Evolutionary conservation across 2,888 invertebrate species (phyloP).

Genomic region (Heliconius aoede): DNA sequence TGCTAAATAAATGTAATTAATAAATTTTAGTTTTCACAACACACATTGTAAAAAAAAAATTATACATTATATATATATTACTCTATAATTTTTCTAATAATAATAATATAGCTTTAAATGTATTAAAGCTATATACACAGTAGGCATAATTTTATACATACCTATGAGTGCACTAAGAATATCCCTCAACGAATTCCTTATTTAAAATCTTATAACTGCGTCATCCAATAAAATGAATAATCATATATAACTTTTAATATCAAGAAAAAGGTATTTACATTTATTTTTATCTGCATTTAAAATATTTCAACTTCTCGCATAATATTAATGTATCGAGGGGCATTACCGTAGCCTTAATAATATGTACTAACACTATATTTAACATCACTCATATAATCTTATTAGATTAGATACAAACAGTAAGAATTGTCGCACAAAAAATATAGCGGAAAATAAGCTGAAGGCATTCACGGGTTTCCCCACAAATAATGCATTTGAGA

Average conservation of each 20-base stretch:
- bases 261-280: not conserved
- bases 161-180: not conserved
- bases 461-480: slow-evolving; percentile 56
- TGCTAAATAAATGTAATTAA: not conserved
- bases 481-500: slow-evolving; percentile 61
- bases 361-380: slow-evolving; percentile 14
- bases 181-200: not conserved
- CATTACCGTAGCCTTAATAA: slow-evolving; percentile 36
- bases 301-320: slow-evolving; percentile 11
- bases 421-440: slow-evolving; percentile 29
- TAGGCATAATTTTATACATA: not conserved
- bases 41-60: too few relatives aligned
- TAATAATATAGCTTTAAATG: too few relatives aligned
- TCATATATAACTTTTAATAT: slow-evolving; percentile 7
- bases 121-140: too few relatives aligned
- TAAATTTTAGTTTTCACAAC: not conserved
- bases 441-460: slow-evolving; percentile 36
- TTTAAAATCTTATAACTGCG: slow-evolving; percentile 1
- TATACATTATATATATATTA: too few relatives aligned
- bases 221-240: not conserved
- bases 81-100: too few relatives aligned
- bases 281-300: slow-evolving; percentile 18
- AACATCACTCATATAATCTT: slow-evolving; percentile 28
- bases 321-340: slow-evolving; percentile 18
- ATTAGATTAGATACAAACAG: slow-evolving; percentile 38